phyloP scores from a whole-genome alignment of 2,888 invertebrate species.

The Tineola bisselliella region DNA sequence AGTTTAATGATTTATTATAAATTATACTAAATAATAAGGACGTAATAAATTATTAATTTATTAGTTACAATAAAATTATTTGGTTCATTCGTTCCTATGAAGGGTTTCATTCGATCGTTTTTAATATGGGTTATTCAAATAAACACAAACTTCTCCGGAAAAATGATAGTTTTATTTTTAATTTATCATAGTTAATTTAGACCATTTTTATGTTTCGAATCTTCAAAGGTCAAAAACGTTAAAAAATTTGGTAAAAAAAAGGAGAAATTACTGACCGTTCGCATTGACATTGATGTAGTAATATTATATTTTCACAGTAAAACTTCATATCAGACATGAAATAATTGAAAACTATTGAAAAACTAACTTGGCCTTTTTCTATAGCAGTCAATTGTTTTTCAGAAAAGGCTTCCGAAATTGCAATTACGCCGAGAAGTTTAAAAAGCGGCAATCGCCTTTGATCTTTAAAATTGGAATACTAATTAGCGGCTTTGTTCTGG shows the following conservation, averaged over 20 bases:
- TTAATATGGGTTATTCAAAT: background rate
- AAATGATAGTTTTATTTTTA: no score
- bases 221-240: no score
- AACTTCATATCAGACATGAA: no score
- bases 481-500: background rate
- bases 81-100: background rate
- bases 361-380: no score
- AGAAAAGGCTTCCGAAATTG: background rate
- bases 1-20: background rate
- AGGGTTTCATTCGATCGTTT: background rate
- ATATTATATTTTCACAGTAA: no score
- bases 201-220: no score
- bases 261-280: no score
- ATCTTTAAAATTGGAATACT: background rate
- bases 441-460: background rate
- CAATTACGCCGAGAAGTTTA: background rate
- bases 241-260: no score
- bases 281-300: no score
- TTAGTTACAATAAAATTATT: background rate
- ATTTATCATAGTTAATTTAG: no score
- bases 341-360: no score
- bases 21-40: background rate
- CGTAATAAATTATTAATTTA: slow-evolving; percentile 8
- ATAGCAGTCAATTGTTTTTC: no score
- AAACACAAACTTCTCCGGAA: background rate